Conservation (phyloP, 2,888 invertebrate species). For the Sipunculus nudus region DNA sequence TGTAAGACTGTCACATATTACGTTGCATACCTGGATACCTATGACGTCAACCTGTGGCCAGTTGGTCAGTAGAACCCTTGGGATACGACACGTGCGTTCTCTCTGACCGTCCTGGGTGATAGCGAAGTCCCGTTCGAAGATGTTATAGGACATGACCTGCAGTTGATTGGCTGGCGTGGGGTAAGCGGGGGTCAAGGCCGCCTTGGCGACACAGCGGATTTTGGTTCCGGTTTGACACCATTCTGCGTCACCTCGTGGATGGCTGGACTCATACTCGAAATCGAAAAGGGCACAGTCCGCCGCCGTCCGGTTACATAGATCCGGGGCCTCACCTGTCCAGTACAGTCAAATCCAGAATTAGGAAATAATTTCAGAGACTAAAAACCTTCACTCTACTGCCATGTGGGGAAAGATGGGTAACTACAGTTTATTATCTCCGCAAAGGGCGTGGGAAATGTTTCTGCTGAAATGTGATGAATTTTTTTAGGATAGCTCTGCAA, state of each 20-base stretch:
- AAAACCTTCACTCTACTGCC: no score
- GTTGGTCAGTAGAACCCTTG: background rate
- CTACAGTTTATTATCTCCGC: no score
- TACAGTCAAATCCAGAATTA: no score
- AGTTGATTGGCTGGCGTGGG: slow-evolving; percentile 8
- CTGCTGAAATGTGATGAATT: no score
- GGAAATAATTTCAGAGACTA: no score
- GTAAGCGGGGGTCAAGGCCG: background rate
- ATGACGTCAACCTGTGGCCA: slow-evolving; percentile 16
- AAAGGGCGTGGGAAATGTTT: no score
- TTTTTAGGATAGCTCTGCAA: no score
- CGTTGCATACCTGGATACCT: slow-evolving; percentile 4
- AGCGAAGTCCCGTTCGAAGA: slow-evolving; percentile 15
- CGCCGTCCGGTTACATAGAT: background rate
- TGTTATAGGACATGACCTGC: slow-evolving; percentile 20
- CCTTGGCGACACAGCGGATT: slow-evolving; percentile 2
- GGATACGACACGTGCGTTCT: slow-evolving; percentile 28
- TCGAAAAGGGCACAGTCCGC: slow-evolving; percentile 6
- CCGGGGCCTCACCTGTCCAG: slow-evolving; percentile 6
- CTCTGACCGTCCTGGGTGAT: slow-evolving; percentile 22
- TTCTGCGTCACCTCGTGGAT: background rate
- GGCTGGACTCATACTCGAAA: background rate
- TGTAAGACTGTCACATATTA: background rate
- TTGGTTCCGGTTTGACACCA: slow-evolving; percentile 2
- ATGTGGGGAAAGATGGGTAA: no score